Evolutionary conservation across 2,888 invertebrate genomes (phyloP), one percentile per base, ranked within the genome.

Genomic region (Nomada lathburiana): DNA sequence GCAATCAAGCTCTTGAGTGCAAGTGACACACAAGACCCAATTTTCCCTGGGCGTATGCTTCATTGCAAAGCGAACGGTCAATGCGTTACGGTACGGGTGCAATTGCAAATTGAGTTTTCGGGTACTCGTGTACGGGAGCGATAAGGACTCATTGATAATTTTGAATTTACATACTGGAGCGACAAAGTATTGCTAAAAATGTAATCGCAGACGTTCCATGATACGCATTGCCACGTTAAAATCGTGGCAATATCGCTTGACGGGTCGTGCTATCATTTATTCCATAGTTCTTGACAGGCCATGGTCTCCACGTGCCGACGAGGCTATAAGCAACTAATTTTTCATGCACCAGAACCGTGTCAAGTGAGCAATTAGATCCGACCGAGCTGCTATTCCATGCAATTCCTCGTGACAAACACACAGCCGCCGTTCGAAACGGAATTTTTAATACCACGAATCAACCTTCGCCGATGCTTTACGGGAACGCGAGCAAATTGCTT

Each of bases 311-410:
- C 62, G 26, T 13, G n/a, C 44, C 11, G 65, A 47, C 20, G 29
- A 53, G 63, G 29, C 68, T 55, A 72, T 74, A 74, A 50, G 47
- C 63, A 57, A 68, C 62, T 75, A 68, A 79, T 70, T 69, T 76
- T 69, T 74, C 57, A 69, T 79, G 52, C 76, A 50, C 18, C 55
- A 26, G 57, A 79, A 76, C 65, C 67, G 44, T 79, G 79, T 76
- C 79, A 79, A 79, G 79, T 76, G 76, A 69, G 62, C 70, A 70
- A 76, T 76, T 67, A 65, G 59, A 71, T 71, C 47, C 42, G 52
- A 42, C 9, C 26, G 13, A 18, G 9, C 10, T 52, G 57, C 62
- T 71, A 50, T 64, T 26, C 53, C 44, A 26, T n/a, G 71, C 71
- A 55, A 69, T 71, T 73, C 47, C 20, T 47, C 47, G 44, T 13